These are phyloP conservation scores for Zosterops borbonicus DNA, from an alignment of 2,113 vertebrate species.

Conservation along the genomic window DNA sequence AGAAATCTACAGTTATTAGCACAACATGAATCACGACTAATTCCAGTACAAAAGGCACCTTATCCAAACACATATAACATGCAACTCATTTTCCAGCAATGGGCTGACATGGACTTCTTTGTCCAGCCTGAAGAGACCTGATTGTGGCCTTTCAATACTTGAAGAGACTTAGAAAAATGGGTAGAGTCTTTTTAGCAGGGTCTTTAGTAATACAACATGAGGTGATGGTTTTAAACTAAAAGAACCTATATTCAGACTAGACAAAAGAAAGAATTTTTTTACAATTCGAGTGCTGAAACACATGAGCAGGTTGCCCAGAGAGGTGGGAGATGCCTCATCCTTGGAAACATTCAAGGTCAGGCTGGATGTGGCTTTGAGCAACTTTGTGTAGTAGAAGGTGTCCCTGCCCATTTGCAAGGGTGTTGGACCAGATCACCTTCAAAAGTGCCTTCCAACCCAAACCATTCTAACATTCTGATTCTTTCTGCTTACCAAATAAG, in stretches of 20 bases:
- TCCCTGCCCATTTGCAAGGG: background rate
- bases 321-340: background rate
- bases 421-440: background rate
- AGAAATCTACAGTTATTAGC: background rate
- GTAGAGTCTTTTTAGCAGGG: background rate
- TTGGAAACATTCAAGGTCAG: background rate
- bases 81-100: background rate
- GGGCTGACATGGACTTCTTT: background rate
- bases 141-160: background rate
- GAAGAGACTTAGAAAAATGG: background rate
- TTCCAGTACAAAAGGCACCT: background rate
- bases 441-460: background rate
- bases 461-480: background rate
- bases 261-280: background rate
- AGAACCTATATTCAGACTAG: background rate
- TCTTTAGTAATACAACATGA: background rate
- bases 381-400: background rate
- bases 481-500: conserved; percentile 75
- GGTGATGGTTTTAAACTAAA: background rate
- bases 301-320: background rate
- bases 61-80: background rate
- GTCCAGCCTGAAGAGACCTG: background rate
- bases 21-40: background rate
- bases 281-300: background rate
- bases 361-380: background rate